phyloP scores from a whole-genome alignment of 2,888 invertebrate genomes.

The Caenorhabditis imperialis region DNA sequence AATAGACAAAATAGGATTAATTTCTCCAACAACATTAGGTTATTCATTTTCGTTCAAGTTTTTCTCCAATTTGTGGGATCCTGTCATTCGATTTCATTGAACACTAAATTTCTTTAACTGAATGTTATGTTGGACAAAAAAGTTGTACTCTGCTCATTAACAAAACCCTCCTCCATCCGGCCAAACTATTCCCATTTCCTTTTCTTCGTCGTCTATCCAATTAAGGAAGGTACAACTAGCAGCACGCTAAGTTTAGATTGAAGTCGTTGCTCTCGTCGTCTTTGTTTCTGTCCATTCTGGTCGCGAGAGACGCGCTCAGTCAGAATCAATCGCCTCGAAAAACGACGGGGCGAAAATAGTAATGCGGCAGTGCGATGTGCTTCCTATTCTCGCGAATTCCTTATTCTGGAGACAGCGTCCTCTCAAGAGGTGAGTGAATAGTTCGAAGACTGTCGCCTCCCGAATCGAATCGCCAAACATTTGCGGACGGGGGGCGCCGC shows the following conservation, averaged over 20 bases:
- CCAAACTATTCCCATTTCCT: neutral
- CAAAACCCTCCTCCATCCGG: neutral
- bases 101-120: too few relatives aligned
- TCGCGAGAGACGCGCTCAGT: neutral
- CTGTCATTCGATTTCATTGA: too few relatives aligned
- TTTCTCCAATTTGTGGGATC: too few relatives aligned
- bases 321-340: constrained; percentile 22
- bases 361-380: neutral
- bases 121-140: too few relatives aligned
- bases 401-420: constrained; percentile 9
- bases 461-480: constrained; percentile 21
- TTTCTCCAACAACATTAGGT: too few relatives aligned
- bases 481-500: constrained; percentile 21
- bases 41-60: too few relatives aligned
- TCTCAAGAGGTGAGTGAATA: constrained; percentile 1
- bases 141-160: constrained; percentile 1
- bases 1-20: too few relatives aligned
- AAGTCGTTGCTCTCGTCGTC: constrained; percentile 10
- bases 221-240: constrained; percentile 24
- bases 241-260: constrained; percentile 20
- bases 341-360: too few relatives aligned
- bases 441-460: neutral
- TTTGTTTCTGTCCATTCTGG: constrained; percentile 17
- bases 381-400: neutral
- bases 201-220: constrained; percentile 11